A percentile compares a stretch with the other conserved stretches of the same genome.
phyloP scores from a whole-genome alignment of 2,888 invertebrate genomes.

The Volucella inflata region DNA sequence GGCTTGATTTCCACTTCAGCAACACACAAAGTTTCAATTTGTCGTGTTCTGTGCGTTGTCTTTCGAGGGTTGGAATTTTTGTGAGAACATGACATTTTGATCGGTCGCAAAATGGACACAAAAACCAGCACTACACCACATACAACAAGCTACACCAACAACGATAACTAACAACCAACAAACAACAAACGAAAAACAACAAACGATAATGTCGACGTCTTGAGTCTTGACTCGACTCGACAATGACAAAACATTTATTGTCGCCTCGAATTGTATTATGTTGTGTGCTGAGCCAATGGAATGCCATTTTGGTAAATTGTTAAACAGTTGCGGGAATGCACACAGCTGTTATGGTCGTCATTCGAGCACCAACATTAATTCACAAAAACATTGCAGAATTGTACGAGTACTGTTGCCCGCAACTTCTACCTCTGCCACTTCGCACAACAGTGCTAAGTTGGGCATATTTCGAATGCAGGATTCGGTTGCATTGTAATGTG shows the following conservation, averaged over 20 bases:
- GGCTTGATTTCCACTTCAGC: not conserved
- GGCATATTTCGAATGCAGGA: constrained; percentile 21
- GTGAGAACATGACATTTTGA: constrained; percentile 75
- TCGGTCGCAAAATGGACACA: constrained; percentile 42
- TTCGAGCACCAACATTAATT: constrained; percentile 62
- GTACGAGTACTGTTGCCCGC: too few relatives aligned
- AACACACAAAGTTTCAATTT: constrained; percentile 67
- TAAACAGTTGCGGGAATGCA: constrained; percentile 69
- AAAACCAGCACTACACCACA: constrained; percentile 10
- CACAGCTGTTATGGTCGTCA: constrained; percentile 67
- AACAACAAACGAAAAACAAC: constrained; percentile 22
- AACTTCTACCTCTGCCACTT: constrained; percentile 18
- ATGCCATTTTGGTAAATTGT: constrained; percentile 72
- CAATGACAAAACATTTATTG: constrained; percentile 71
- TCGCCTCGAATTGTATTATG: constrained; percentile 62
- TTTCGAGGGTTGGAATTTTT: constrained; percentile 70
- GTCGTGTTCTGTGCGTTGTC: constrained; percentile 71
- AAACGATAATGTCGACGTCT: constrained; percentile 14
- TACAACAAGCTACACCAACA: constrained; percentile 20
- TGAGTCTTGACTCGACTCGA: not conserved
- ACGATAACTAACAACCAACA: not conserved
- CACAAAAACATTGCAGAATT: constrained; percentile 46
- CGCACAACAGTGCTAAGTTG: constrained; percentile 34
- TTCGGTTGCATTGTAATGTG: not conserved
- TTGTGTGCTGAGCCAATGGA: constrained; percentile 60